Base-by-base conservation (phyloP, 2,888 invertebrate species). In the Leptura quadrifasciata region DNA sequence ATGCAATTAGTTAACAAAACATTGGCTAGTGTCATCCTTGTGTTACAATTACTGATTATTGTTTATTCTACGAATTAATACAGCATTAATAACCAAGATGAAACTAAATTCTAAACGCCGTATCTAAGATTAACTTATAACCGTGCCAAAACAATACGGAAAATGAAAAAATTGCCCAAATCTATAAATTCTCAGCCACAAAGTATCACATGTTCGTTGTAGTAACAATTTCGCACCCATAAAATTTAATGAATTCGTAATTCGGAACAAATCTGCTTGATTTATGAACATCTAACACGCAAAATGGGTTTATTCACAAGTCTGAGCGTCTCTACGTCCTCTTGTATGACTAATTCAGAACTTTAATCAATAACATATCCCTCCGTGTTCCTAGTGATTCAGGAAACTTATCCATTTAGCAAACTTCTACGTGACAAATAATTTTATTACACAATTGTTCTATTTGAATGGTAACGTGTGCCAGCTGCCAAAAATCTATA, bases 401-500 rank as follows among this genome's bases (percentile, higher is more conserved):
- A 69, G 35, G 58, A 58, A 69, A 69, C 12, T 58, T 69, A 20
- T 39, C 69, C 58, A 31, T 68, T 68, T 55, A 55, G 57, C 57
- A 68, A 24, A 52, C 65, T 68, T 55, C 57, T 57, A 17, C 20
- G 15, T 31, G 55, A 63, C 39, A 63, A 63, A 63, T 63, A 39
- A 17, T 63, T 39, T 31, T n/a, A 18, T 31, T 39, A n/a, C n/a
- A 5, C 63, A 27, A 27, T 60, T 60, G 27, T 60, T 27, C 21
- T 21, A 20, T 2, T 27, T 10, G 63, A 2, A 63, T 20, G n/a
- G 63, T 17, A 63, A 63, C 35, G 39, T 31, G 61, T 17, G 15
- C 27, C 61, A 61, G 61, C 63, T 63, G 63, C 63, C 12, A 63
- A 39, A 63, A 63, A 27, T n/a, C 1, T 39, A 35, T 39, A 39